Evolutionary conservation across 1,140 invertebrate genomes (phyloP), one percentile per base, ranked within the genome.

Genomic region (Drosophila bocki): DNA sequence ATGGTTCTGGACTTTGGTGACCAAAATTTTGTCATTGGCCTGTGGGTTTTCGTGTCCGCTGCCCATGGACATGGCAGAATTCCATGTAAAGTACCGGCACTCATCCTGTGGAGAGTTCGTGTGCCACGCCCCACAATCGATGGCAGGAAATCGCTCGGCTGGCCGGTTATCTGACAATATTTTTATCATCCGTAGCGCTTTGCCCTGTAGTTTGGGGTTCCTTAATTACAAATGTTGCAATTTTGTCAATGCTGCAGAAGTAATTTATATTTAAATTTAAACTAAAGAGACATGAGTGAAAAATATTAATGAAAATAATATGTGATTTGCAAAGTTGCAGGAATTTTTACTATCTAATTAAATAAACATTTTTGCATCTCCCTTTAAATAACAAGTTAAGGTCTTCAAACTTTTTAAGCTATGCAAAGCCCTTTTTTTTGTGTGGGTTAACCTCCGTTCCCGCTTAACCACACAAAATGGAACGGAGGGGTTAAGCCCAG

Each of bases 21-120:
- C 61, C 61, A 64, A 67, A 70, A 70, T 68, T 67, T 19, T 67
- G 61, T 53, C 65, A 69, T 19, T 67, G 62, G 47, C 61, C 65
- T 51, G 62, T 69, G 62, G 67, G 22, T 44, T 67, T 54, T 45
- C 26, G 56, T 64, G 58, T 44, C 56, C 62, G 17, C 19, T n/a
- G 57, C 13, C 19, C 32, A 47, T 17, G 37, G 41, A 60, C 29
- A 64, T 61, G 61, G 29, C 56, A 22, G 37, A 64, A 33, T 60
- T 42, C 35, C 54, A 64, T 44, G 57, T 57, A 57, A 41, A 57
- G 53, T 26, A 41, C 19, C n/a, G 19, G 54, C 22, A 13, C 56
- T 61, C 56, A 64, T 64, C 39, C 62, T 60, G 29, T 15, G 32
- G 12, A 61, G 12, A n/a, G 56, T 15, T 44, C 17, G 19, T n/a